Evolutionary conservation across 2,113 vertebrate genomes (phyloP).

Genomic region (Pygoscelis adeliae): DNA sequence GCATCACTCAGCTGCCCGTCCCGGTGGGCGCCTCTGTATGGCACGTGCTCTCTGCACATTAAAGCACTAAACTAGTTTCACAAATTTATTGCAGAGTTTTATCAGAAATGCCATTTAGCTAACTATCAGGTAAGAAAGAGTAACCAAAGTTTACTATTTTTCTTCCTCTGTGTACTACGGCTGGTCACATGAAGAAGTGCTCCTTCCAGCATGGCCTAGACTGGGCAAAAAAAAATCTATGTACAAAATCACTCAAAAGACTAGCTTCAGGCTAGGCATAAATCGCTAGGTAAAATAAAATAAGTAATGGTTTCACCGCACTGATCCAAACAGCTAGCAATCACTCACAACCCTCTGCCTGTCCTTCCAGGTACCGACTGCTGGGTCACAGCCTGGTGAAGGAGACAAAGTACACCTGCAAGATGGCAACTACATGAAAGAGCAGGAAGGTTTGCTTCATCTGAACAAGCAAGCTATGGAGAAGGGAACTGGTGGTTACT

Average conservation of each 20-base stretch:
- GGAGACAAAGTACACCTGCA: neutral
- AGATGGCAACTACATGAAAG: neutral
- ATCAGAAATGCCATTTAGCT: constrained; percentile 26
- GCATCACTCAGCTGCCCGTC: neutral
- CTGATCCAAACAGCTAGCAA: neutral
- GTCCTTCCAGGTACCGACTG: neutral
- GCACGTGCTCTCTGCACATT: neutral
- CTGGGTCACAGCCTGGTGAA: neutral
- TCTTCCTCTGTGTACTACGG: fast-evolving
- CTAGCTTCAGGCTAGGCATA: neutral
- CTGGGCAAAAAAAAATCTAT: neutral
- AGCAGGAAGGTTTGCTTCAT: neutral
- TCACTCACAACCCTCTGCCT: neutral
- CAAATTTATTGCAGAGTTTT: neutral
- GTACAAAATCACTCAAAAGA: neutral
- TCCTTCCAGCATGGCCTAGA: neutral
- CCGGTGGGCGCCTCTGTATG: neutral
- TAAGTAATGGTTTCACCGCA: neutral
- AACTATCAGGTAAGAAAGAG: neutral
- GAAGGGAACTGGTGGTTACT: neutral
- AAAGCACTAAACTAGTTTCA: neutral
- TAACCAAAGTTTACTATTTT: neutral
- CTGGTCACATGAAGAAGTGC: neutral
- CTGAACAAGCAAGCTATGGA: neutral
- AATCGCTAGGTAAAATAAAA: neutral